These are phyloP conservation scores for Anolis carolinensis DNA, from an alignment of 2,113 vertebrate species.

Conservation along the genomic window DNA sequence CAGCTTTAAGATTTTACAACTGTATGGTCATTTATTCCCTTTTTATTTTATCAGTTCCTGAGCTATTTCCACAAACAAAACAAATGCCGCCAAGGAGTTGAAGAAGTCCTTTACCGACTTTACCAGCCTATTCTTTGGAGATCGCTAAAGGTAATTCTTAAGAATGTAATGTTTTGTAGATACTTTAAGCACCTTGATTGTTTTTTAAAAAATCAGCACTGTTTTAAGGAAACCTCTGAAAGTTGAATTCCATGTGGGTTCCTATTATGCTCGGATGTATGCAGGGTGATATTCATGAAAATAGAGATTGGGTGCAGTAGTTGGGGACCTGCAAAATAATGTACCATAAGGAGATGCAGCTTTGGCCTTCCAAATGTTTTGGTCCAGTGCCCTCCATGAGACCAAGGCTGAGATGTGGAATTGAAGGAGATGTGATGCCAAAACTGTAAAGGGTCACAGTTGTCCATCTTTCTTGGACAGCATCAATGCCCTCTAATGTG, in stretches of 20 bases:
- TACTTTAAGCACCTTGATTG: background rate
- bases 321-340: too few relatives aligned
- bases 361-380: too few relatives aligned
- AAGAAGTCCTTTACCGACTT: conserved; percentile 88
- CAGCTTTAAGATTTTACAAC: too few relatives aligned
- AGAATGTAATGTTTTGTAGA: background rate
- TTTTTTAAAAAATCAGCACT: background rate
- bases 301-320: background rate
- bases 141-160: conserved; percentile 82
- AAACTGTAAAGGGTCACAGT: too few relatives aligned
- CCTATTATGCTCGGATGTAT: background rate
- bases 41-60: conserved; percentile 78
- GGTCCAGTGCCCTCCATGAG: too few relatives aligned
- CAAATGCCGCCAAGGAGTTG: conserved; percentile 83
- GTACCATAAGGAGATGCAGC: too few relatives aligned
- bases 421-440: too few relatives aligned
- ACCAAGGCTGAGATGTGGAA: too few relatives aligned
- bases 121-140: conserved; percentile 96
- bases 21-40: too few relatives aligned
- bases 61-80: conserved; percentile 88
- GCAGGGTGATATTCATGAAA: background rate
- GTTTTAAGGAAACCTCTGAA: background rate
- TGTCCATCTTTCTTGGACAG: too few relatives aligned
- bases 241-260: background rate
- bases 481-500: too few relatives aligned